These are phyloP conservation scores for Trichosurus vulpecula DNA, from an alignment of 2,797 vertebrate species.

Conservation along the genomic window DNA sequence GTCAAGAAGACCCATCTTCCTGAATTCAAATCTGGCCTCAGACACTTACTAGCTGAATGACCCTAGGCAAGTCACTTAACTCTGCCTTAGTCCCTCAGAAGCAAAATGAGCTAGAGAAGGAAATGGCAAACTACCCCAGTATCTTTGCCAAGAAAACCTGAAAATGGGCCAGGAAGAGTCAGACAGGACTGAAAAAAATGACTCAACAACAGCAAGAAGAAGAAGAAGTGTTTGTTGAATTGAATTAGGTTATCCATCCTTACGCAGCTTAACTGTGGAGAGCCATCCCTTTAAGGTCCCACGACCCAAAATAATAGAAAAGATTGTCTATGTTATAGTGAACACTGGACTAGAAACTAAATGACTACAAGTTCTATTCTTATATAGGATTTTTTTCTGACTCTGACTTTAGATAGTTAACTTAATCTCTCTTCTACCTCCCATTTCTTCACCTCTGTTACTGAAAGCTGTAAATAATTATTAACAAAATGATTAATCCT, in stretches of 20 bases:
- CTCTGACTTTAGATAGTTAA: conserved; percentile 21
- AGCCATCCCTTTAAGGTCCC: conserved; percentile 49
- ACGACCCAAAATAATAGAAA: conserved; percentile 46
- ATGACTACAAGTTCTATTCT: neutral
- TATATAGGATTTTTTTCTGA: neutral
- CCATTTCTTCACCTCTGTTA: neutral
- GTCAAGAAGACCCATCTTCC: neutral
- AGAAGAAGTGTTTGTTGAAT: neutral
- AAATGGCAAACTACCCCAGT: neutral
- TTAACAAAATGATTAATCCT: neutral
- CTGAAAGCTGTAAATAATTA: neutral
- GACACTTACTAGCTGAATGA: neutral
- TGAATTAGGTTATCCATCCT: neutral
- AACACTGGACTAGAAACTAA: conserved; percentile 12
- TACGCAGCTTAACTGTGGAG: conserved; percentile 70
- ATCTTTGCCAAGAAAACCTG: neutral
- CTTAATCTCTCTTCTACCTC: conserved; percentile 1
- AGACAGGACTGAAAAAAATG: neutral
- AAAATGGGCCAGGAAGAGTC: neutral
- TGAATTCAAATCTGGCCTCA: neutral
- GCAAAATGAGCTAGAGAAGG: neutral
- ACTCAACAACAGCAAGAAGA: neutral
- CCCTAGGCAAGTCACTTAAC: neutral
- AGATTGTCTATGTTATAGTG: neutral
- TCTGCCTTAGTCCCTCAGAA: neutral